These are phyloP conservation scores for Pygocentrus nattereri DNA, from an alignment of 2,797 vertebrate genomes.

Conservation along the genomic window DNA sequence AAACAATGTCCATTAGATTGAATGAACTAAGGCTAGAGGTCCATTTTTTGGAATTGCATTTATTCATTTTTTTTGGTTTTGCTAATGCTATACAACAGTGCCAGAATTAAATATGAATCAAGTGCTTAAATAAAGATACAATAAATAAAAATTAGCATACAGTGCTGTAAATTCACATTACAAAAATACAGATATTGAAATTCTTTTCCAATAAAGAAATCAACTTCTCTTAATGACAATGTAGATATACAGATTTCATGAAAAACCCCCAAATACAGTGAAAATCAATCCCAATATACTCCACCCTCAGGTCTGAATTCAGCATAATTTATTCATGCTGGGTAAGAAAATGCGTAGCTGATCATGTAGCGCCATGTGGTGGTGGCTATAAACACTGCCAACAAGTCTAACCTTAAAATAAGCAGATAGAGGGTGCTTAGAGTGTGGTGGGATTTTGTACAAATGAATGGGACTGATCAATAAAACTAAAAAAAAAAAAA, in stretches of 20 bases:
- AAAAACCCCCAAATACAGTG: conserved; percentile 27
- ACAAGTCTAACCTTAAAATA: too few relatives aligned
- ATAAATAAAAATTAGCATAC: conserved; percentile 46
- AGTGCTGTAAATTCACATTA: conserved; percentile 26
- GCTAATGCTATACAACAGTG: conserved; percentile 79
- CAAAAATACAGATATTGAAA: conserved; percentile 16
- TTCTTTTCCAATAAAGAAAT: conserved; percentile 9
- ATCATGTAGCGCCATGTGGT: conserved; percentile 41
- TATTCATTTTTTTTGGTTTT: conserved; percentile 75
- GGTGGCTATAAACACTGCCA: not conserved
- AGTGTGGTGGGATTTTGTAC: not conserved
- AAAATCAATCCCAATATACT: conserved; percentile 28
- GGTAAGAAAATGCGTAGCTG: not conserved
- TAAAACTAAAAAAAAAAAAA: conserved; percentile 61
- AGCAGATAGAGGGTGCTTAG: not conserved
- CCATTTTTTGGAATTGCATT: conserved; percentile 59
- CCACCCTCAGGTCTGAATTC: not conserved
- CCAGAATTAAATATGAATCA: conserved; percentile 38
- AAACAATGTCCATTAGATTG: not conserved
- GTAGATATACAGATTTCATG: too few relatives aligned
- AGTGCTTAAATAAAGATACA: conserved; percentile 42
- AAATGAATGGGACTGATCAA: conserved; percentile 61
- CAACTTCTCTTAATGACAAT: not conserved
- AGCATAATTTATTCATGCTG: not conserved
- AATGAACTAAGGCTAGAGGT: not conserved